Conservation (phyloP, 2,113 vertebrate genomes). For the Eulacestoma nigropectus region DNA sequence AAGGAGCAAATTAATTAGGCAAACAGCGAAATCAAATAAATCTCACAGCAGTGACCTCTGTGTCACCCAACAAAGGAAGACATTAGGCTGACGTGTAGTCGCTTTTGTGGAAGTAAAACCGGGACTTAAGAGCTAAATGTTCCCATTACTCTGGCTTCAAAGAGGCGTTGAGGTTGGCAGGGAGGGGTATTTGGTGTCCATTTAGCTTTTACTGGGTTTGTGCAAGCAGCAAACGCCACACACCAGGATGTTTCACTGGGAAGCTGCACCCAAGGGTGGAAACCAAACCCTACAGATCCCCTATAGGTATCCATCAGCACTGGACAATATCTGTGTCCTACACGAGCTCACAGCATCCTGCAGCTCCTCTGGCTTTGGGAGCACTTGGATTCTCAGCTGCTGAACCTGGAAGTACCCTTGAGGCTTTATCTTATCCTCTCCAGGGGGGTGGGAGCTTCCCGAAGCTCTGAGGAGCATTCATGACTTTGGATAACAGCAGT, state of each 20-base stretch:
- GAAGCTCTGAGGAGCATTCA: not conserved
- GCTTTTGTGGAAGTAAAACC: conserved; percentile 26
- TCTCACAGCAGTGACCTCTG: conserved; percentile 65
- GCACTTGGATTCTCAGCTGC: not conserved
- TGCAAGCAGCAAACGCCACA: not conserved
- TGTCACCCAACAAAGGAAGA: conserved; percentile 40
- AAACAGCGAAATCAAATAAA: conserved; percentile 69
- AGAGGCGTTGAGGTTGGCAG: not conserved
- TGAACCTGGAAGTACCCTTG: not conserved
- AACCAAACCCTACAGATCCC: not conserved
- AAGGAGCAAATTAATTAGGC: conserved; percentile 74
- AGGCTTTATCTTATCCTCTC: not conserved
- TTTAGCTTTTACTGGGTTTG: not conserved
- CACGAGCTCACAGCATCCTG: not conserved
- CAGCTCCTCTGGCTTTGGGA: not conserved
- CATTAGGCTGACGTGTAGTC: conserved; percentile 17
- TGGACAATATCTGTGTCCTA: not conserved
- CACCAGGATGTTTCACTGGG: not conserved
- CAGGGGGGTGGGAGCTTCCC: not conserved
- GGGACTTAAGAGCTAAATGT: not conserved
- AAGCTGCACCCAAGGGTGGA: not conserved
- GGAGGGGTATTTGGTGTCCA: not conserved
- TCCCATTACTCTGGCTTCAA: conserved; percentile 3
- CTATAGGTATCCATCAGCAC: not conserved
- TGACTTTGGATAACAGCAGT: not conserved